Base-by-base conservation (phyloP, 2,113 vertebrate species). In the Montifringilla adamsi region DNA sequence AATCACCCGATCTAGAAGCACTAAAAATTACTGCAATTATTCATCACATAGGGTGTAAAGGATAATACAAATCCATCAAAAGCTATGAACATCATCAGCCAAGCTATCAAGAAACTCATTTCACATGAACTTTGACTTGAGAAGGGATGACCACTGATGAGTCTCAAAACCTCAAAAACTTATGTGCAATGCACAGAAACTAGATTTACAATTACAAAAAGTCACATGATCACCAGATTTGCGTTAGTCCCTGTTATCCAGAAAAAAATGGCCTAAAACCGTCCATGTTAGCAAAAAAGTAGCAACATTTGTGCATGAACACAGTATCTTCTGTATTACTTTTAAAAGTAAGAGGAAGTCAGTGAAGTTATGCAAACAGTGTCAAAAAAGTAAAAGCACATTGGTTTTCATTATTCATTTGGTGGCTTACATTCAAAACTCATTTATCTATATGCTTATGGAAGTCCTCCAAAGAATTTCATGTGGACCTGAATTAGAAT, bases 81-180 rank as follows among this genome's bases (percentile, higher is more conserved):
- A 82, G 5, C 21, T 31, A 72, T 0, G 3, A 76, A 23, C 2
- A 59, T 20, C 27, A 68, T 35, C 39, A 47, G n/a, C 23, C 26
- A 70, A 78, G 17, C 30, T 21, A 22, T 6, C 0, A 0, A 73
- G 23, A 55, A n/a, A 49, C 11, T 59, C 11, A 49, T 14, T 82
- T 85, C 47, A 68, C 14, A 13, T 0, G 0, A 19, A n/a, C 6
- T 58, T 30, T 23, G 28, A 62, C 2, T 0, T 58, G 33, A 68
- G 13, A 63, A 63, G 7, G 10, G 9, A 13, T 58, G 28, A 83
- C 35, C 35, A 66, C 26, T 59, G 68, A 35, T 0, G 1, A 77
- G 15, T 27, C 20, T 37, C 30, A 74, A 59, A 82, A 81, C 35
- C 4, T 22, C 13, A 43, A 84, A 28, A 52, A 83, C 39, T 30